These are phyloP conservation scores for Pluvialis apricaria DNA, from an alignment of 2,113 vertebrate species.

Conservation along the genomic window DNA sequence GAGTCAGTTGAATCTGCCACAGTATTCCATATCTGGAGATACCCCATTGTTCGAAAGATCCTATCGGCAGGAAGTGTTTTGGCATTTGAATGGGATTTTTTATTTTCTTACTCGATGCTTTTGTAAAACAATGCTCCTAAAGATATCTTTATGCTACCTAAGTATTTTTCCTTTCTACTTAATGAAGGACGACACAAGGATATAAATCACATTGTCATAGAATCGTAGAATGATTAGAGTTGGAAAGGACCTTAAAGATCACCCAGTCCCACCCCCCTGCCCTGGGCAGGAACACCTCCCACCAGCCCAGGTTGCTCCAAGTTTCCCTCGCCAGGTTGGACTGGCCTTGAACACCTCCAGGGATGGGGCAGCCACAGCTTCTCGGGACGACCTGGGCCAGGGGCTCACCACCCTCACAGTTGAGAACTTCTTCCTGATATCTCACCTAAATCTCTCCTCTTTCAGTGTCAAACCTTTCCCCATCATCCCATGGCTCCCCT, in stretches of 20 bases:
- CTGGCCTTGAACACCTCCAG: too few relatives aligned
- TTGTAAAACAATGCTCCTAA: not conserved
- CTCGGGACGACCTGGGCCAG: too few relatives aligned
- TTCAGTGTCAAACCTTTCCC: too few relatives aligned
- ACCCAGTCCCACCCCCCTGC: not conserved
- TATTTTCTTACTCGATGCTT: not conserved
- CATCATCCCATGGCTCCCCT: too few relatives aligned
- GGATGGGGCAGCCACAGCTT: too few relatives aligned
- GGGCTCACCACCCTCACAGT: too few relatives aligned
- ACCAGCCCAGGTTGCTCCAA: too few relatives aligned
- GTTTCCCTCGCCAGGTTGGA: too few relatives aligned
- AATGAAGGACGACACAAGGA: not conserved
- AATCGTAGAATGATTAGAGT: not conserved
- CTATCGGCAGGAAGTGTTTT: not conserved
- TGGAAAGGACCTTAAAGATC: not conserved
- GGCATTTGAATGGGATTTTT: not conserved
- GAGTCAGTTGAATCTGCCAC: accelerated
- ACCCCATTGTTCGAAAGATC: not conserved
- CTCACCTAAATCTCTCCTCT: too few relatives aligned
- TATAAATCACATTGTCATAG: not conserved
- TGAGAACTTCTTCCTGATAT: too few relatives aligned
- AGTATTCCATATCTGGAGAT: not conserved
- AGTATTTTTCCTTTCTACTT: not conserved
- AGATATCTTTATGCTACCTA: not conserved
- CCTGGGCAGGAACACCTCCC: not conserved